Base-by-base conservation (phyloP, 2,797 vertebrate species). In the Molossus molossus region DNA sequence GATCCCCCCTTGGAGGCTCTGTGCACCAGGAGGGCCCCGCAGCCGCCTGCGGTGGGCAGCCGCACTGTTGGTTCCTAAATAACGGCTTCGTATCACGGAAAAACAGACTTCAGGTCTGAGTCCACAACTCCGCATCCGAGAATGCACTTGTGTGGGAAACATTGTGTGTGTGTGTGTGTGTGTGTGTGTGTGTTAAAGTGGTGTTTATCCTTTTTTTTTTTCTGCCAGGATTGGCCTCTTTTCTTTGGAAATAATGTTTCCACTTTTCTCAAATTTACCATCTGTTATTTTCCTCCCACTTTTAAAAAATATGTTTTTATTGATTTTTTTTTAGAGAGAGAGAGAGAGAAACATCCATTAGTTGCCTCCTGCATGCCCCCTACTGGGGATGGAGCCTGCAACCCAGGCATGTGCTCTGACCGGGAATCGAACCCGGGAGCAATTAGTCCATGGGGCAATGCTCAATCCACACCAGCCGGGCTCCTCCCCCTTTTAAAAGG, bases 11-110 rank as follows among this genome's bases (percentile, higher is more conserved):
- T 12, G 18, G 55, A n/a, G 37, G 29, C 4, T 4, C 53, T 53
- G 70, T 1, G 33, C 20, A 2, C 0, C 0, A 1, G 21, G 50
- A 25, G 29, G 27, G 14, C 15, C 20, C 15, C 5, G 7, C 23
- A 4, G 64, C 29, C 2, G 27, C 53, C 13, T 1, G 5, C 0
- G 1, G 0, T 5, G 48, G 23, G 6, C 2, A 17, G 1, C 15
- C 3, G 1, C 25, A 7, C 40, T 29, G 9, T 2, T 0, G 0
- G 3, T 13, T 65, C 62, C 58, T 9, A 6, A 25, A 3, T 21
- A 50, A 7, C 40, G 1, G 0, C 5, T 14, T 5, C 2, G 0
- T 1, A 6, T 29, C 18, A 18, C 6, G 2, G 15, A 23, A n/a
- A 48, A 33, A 25, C 17, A 45, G 27, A 18, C 1, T 9, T 27